Evolutionary conservation across 2,888 invertebrate genomes (phyloP).

Genomic region (Hofmannophila pseudospretella): DNA sequence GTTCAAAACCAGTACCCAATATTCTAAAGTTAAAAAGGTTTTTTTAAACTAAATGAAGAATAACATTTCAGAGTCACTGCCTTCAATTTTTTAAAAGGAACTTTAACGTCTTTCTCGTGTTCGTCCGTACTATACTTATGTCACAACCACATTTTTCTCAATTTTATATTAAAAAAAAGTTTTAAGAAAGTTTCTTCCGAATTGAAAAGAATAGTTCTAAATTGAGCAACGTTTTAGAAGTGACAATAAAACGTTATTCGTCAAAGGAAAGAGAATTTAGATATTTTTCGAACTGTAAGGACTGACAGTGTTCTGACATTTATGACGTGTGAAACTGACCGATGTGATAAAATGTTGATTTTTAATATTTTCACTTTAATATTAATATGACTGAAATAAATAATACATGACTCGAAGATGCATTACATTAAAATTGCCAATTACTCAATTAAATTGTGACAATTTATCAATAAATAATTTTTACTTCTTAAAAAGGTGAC

Average conservation of each 20-base stretch:
- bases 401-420: too few relatives aligned
- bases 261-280: conserved; percentile 6
- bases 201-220: conserved; percentile 48
- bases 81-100: conserved; percentile 47
- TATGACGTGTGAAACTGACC: too few relatives aligned
- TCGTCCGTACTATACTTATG: conserved; percentile 46
- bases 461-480: too few relatives aligned
- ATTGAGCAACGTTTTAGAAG: conserved; percentile 65
- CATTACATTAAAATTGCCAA: too few relatives aligned
- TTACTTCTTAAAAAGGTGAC: too few relatives aligned
- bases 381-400: too few relatives aligned
- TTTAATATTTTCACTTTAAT: too few relatives aligned
- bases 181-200: conserved; percentile 32
- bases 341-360: too few relatives aligned
- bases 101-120: conserved; percentile 34
- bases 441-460: too few relatives aligned
- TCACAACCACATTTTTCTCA: conserved; percentile 66
- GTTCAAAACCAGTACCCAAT: conserved; percentile 25
- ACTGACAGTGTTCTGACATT: too few relatives aligned
- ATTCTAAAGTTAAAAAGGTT: conserved; percentile 14
- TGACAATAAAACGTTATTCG: conserved; percentile 69
- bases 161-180: conserved; percentile 31
- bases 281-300: conserved; percentile 1
- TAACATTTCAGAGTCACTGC: conserved; percentile 65
- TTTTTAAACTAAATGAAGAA: conserved; percentile 38